A percentile compares a stretch with the other conserved stretches of the same genome.
Conservation (phyloP, 2,113 vertebrate species). For the Poeciliopsis prolifica region DNA sequence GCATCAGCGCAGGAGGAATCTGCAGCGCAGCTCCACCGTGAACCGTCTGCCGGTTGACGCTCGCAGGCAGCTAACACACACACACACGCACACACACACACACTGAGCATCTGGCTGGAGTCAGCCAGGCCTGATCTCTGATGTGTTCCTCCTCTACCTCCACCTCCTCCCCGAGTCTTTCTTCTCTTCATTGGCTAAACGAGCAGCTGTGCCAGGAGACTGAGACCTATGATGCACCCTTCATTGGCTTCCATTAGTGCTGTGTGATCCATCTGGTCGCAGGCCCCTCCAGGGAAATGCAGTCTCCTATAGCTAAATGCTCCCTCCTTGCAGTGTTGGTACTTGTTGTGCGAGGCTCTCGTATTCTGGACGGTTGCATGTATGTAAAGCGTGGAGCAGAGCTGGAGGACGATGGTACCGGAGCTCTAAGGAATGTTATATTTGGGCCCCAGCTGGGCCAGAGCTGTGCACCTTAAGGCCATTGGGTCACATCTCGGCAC, state of each 20-base stretch:
- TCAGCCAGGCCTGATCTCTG: conserved; percentile 52
- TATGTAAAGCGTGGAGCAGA: conserved; percentile 58
- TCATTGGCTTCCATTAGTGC: conserved; percentile 72
- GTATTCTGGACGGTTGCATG: conserved; percentile 58
- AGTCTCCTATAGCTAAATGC: conserved; percentile 66
- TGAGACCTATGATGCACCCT: conserved; percentile 56
- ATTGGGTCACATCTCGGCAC: background rate
- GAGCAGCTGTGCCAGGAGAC: conserved; percentile 71
- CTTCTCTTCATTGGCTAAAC: conserved; percentile 66
- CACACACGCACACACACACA: conserved; percentile 27
- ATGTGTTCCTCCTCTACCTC: conserved; percentile 13
- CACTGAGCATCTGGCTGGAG: conserved; percentile 52
- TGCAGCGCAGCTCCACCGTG: background rate
- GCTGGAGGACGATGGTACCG: background rate
- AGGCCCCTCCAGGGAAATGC: conserved; percentile 62
- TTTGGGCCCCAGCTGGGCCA: background rate
- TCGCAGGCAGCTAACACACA: conserved; percentile 21
- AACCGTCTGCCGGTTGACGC: background rate
- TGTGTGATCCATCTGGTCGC: conserved; percentile 72
- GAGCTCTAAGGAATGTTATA: no score
- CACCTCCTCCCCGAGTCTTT: conserved; percentile 15
- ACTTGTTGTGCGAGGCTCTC: conserved; percentile 15
- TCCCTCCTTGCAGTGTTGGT: conserved; percentile 41
- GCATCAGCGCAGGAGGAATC: conserved; percentile 30
- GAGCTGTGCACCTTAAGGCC: background rate